phyloP scores from a whole-genome alignment of 2,113 vertebrate genomes.

The Scalopus aquaticus region DNA sequence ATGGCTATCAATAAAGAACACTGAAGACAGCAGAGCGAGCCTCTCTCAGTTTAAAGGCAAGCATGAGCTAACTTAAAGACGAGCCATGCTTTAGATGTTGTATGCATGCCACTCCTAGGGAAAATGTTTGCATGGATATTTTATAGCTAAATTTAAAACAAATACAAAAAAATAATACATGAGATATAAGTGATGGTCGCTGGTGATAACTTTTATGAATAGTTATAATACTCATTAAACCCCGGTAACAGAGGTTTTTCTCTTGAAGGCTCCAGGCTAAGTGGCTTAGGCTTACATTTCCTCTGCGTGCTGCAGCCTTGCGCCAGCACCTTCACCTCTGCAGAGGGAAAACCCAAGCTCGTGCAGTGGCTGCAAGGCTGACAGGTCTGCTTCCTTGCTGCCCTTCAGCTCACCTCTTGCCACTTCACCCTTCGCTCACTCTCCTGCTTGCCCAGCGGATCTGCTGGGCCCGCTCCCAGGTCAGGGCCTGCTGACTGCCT shows the following conservation, averaged over 20 bases:
- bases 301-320: background rate
- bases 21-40: background rate
- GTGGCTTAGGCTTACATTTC: background rate
- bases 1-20: background rate
- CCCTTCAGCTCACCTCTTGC: background rate
- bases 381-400: background rate
- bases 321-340: background rate
- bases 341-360: background rate
- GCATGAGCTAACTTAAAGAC: background rate
- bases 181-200: background rate
- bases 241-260: background rate
- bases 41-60: background rate
- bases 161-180: background rate
- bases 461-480: too few relatives aligned
- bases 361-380: background rate
- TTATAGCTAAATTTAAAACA: background rate
- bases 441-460: background rate
- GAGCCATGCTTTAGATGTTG: background rate
- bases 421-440: background rate
- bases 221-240: background rate
- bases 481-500: background rate
- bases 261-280: background rate
- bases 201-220: background rate
- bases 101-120: background rate
- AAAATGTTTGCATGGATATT: background rate